Evolutionary conservation across 2,113 vertebrate species (phyloP).

Genomic region (Amblyopsis rosae): DNA sequence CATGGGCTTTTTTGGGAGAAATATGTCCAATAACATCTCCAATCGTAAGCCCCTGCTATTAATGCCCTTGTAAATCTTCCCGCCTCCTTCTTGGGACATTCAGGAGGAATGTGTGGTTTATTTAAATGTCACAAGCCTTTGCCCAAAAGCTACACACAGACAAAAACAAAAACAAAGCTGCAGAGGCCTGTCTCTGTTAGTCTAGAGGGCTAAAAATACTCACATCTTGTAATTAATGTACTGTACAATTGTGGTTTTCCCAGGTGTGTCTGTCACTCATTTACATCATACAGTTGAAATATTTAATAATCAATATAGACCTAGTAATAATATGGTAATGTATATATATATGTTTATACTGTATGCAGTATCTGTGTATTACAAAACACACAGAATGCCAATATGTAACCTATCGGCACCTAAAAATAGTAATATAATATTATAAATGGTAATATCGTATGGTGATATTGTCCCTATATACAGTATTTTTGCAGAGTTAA

Average conservation of each 20-base stretch:
- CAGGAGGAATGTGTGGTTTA: conserved; percentile 36
- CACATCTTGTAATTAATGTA: conserved; percentile 7
- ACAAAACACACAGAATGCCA: too few relatives aligned
- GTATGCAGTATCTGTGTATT: too few relatives aligned
- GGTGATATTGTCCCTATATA: too few relatives aligned
- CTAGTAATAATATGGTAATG: too few relatives aligned
- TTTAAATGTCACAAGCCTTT: conserved; percentile 24
- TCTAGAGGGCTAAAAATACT: conserved; percentile 20
- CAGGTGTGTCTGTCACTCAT: conserved; percentile 9
- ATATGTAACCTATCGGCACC: too few relatives aligned
- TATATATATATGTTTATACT: too few relatives aligned
- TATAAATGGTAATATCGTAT: too few relatives aligned
- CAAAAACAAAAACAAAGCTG: conserved; percentile 29
- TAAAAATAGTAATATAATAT: too few relatives aligned
- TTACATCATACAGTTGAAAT: neutral
- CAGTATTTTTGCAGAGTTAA: neutral
- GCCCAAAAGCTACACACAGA: conserved; percentile 16
- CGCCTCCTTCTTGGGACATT: conserved; percentile 29
- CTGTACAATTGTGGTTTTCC: conserved; percentile 10
- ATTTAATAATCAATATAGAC: conserved; percentile 1
- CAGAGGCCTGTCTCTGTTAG: conserved; percentile 7
- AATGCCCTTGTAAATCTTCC: conserved; percentile 14
- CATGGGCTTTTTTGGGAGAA: conserved; percentile 58
- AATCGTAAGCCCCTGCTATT: neutral
- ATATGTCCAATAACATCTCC: conserved; percentile 30